These are phyloP conservation scores for Paratilapia polleni DNA, from an alignment of 2,113 vertebrate species.

Conservation along the genomic window DNA sequence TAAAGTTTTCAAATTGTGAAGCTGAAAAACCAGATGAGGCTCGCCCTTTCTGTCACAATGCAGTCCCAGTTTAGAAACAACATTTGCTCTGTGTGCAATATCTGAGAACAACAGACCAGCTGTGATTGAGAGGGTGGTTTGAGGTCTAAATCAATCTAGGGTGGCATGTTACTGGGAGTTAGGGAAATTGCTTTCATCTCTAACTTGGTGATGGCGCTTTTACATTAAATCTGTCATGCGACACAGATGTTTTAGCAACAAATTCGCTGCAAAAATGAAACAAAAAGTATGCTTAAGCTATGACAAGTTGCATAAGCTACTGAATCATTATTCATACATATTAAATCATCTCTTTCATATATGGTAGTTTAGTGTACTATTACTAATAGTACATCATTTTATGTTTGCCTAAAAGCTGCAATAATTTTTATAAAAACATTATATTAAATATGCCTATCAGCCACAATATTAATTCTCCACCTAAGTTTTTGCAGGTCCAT, in stretches of 20 bases:
- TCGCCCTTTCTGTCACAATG: slow-evolving; percentile 23
- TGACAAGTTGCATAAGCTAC: neutral
- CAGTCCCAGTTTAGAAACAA: slow-evolving; percentile 47
- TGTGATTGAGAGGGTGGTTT: slow-evolving; percentile 45
- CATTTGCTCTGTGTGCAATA: slow-evolving; percentile 59
- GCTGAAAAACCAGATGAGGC: slow-evolving; percentile 59
- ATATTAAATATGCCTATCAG: neutral
- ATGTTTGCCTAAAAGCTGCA: neutral
- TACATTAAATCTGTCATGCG: neutral
- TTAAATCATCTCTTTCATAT: neutral
- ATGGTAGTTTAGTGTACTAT: neutral
- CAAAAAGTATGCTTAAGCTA: neutral
- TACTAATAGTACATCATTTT: neutral
- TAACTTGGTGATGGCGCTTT: slow-evolving; percentile 14
- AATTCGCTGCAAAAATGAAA: neutral
- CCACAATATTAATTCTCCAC: neutral
- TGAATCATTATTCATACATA: neutral
- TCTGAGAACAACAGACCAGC: slow-evolving; percentile 43
- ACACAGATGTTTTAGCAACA: neutral
- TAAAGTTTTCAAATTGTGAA: slow-evolving; percentile 58
- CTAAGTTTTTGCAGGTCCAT: neutral
- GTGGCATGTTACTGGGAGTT: slow-evolving; percentile 5
- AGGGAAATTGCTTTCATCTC: slow-evolving; percentile 44
- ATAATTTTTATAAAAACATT: neutral
- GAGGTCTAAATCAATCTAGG: slow-evolving; percentile 54